Percentiles rank a stretch among this genome's conserved stretches.
phyloP scores from a whole-genome alignment of 2,113 vertebrate genomes.

The Alligator sinensis region DNA sequence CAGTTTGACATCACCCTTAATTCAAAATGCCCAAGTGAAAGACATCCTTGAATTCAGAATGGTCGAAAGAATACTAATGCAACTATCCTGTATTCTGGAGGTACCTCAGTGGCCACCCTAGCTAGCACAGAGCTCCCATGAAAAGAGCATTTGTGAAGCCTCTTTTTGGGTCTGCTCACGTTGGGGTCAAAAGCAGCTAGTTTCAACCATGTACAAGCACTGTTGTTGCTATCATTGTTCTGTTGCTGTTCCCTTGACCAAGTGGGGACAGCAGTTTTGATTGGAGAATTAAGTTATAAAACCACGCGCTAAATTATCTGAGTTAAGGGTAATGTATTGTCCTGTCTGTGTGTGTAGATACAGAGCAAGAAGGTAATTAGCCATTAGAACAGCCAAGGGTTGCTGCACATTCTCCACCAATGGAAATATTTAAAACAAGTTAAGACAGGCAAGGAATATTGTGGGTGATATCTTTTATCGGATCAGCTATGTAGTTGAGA shows the following conservation, averaged over 20 bases:
- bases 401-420: neutral
- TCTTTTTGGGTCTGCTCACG: neutral
- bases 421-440: neutral
- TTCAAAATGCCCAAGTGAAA: too few species aligned
- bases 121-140: neutral
- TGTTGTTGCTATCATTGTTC: neutral
- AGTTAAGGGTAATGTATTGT: neutral
- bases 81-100: too few species aligned
- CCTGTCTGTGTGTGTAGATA: neutral
- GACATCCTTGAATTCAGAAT: too few species aligned
- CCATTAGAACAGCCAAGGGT: neutral
- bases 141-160: neutral
- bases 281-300: neutral
- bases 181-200: too few species aligned
- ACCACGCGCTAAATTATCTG: neutral
- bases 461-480: too few species aligned
- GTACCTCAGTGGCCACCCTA: too few species aligned
- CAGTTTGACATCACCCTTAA: too few species aligned
- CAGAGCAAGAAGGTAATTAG: fast-evolving
- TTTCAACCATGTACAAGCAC: too few species aligned
- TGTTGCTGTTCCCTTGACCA: neutral
- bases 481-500: too few species aligned
- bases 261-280: neutral
- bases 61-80: too few species aligned
- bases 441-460: too few species aligned